Evolutionary conservation across 2,888 invertebrate genomes (phyloP), one percentile per base, ranked within the genome.

Genomic region (Megaustenia siamemsis): DNA sequence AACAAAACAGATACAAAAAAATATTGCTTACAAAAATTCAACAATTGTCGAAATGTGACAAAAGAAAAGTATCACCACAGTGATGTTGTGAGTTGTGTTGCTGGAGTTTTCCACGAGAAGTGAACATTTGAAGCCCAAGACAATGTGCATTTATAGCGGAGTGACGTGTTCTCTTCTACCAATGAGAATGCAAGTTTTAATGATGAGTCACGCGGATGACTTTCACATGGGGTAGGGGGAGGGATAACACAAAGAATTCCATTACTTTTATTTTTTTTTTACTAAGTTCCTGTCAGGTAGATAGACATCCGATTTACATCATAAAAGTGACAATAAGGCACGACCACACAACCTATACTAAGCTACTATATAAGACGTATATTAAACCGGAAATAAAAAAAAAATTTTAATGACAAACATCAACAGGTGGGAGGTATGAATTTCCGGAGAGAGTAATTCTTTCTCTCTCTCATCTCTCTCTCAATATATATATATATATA

Each of bases 101-200:
- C 4, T 40, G 10, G 3, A 21, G 5, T 21, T 15, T 24, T 28
- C 1, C 24, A 28, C 69, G 40, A 40, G 38, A 40, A 21, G 18
- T 21, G 3, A 21, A 18, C 38, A 69, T 40, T 40, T 24, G 5
- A 10, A 28, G 10, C 28, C 10, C 8, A 1, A 69, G 21, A 69
- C 38, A 38, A 24, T 24, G 2, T 18, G 5, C 4, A 69, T 69
- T 69, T 69, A 69, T 69, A 69, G 4, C 1, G 69, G 3, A 2
- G 4, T 38, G 6, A 18, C 68, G 69, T 40, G 21, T 18, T 40
- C 3, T 40, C 0, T 24, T 18, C 66, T 4, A 69, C 69, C 69
- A 69, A 69, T 69, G 40, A 40, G 38, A 38, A 69, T 28, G 40
- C 69, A 69, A 3, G 40, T 69, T 69, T 69, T 69, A 69, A 40